These are phyloP conservation scores for Acanthurus tractus DNA, from an alignment of 2,797 vertebrate species.

Conservation along the genomic window DNA sequence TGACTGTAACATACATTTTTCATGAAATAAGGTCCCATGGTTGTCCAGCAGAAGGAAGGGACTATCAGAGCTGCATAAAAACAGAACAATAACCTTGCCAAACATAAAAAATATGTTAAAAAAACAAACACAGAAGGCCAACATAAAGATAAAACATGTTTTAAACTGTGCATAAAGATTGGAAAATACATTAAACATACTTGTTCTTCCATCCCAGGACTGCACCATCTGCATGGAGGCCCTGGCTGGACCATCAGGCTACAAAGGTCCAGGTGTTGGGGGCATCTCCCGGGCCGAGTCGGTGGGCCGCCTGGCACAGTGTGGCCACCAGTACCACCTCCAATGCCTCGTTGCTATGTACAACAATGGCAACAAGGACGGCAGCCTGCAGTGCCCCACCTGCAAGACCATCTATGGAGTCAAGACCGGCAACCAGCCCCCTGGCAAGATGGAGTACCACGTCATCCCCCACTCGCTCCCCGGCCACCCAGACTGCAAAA, in stretches of 20 bases:
- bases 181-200: not conserved
- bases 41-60: no score
- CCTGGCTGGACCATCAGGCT: constrained; percentile 91
- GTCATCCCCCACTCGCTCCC: constrained; percentile 96
- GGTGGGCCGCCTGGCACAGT: constrained; percentile 92
- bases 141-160: not conserved
- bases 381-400: constrained; percentile 96
- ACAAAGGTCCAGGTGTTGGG: constrained; percentile 90
- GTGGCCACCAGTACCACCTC: constrained; percentile 94
- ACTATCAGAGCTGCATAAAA: no score
- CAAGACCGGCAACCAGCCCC: constrained; percentile 97
- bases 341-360: constrained; percentile 98
- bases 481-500: constrained; percentile 95
- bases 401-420: constrained; percentile 98
- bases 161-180: not conserved
- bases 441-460: constrained; percentile 98
- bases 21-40: no score
- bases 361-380: constrained; percentile 98
- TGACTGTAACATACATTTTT: no score
- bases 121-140: no score
- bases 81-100: no score
- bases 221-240: constrained; percentile 98
- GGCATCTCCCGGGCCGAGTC: constrained; percentile 88
- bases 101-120: no score
- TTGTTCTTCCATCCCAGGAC: constrained; percentile 84